Evolutionary conservation across 2,113 vertebrate species (phyloP).

Genomic region (Dasyurus viverrinus): DNA sequence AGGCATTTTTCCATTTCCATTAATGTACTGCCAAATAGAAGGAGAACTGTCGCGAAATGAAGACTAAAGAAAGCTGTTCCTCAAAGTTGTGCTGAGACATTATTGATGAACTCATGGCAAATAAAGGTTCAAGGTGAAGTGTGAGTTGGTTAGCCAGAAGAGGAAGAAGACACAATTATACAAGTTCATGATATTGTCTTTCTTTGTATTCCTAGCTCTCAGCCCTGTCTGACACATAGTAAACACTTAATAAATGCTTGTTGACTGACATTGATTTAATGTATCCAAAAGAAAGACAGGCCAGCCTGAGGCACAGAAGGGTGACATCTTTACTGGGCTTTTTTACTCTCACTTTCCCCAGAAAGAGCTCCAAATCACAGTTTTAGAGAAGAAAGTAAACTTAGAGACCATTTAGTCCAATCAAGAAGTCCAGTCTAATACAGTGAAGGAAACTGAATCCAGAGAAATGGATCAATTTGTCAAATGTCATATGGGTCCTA

Average conservation of each 20-base stretch:
- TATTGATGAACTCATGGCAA: constrained; percentile 84
- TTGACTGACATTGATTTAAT: not conserved
- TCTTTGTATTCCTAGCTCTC: not conserved
- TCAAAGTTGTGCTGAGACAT: constrained; percentile 85
- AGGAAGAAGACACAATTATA: constrained; percentile 54
- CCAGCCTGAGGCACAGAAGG: not conserved
- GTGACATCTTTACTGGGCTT: not conserved
- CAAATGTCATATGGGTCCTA: not conserved
- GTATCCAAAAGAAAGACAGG: not conserved
- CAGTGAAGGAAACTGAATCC: not conserved
- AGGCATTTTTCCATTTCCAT: constrained; percentile 91
- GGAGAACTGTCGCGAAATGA: constrained; percentile 89
- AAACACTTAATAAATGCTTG: not conserved
- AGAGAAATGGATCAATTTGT: not conserved
- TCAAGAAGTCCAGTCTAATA: not conserved
- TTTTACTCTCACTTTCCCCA: not conserved
- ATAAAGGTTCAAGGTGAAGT: constrained; percentile 71
- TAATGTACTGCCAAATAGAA: constrained; percentile 90
- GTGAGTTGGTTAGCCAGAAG: constrained; percentile 40
- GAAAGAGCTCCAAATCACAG: not conserved
- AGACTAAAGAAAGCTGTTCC: constrained; percentile 92
- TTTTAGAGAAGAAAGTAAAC: not conserved
- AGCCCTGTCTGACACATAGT: not conserved
- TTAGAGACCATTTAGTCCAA: not conserved
- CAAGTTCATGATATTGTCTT: not conserved